Percentiles rank a stretch among this genome's conserved stretches.
Evolutionary conservation across 2,113 vertebrate species (phyloP).

Genomic region (Archocentrus centrarchus): DNA sequence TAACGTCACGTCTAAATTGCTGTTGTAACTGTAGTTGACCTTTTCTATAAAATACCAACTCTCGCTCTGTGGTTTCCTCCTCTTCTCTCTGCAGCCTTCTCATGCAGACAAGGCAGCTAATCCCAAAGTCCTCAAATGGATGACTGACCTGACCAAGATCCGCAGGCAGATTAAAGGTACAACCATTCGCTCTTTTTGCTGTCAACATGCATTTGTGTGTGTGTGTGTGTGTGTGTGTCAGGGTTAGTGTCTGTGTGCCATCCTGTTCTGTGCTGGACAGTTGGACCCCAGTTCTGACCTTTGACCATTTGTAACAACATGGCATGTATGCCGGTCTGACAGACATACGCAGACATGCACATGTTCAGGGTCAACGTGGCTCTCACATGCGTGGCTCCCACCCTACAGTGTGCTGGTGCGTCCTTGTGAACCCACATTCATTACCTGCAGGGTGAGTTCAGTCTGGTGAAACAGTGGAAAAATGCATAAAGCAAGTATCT

Average conservation of each 20-base stretch:
- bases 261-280: conserved; percentile 58
- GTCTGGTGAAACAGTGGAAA: conserved; percentile 41
- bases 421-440: conserved; percentile 75
- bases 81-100: conserved; percentile 86
- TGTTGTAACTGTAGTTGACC: background rate
- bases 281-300: conserved; percentile 48
- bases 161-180: conserved; percentile 98
- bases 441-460: conserved; percentile 35
- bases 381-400: conserved; percentile 62
- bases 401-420: conserved; percentile 73
- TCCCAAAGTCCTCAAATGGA: conserved; percentile 98
- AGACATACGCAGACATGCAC: conserved; percentile 32
- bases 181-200: background rate
- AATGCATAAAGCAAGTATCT: background rate
- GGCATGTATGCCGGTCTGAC: conserved; percentile 68
- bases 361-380: conserved; percentile 50
- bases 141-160: conserved; percentile 97
- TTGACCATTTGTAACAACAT: conserved; percentile 47
- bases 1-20: background rate
- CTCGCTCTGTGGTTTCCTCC: background rate
- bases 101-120: conserved; percentile 96
- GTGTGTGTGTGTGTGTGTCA: background rate
- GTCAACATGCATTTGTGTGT: conserved; percentile 16
- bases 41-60: background rate
- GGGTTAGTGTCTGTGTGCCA: conserved; percentile 54